A percentile compares a stretch with the other conserved stretches of the same genome.
These are phyloP conservation scores for Prunella strophiata DNA, from an alignment of 2,797 vertebrate genomes.

Conservation along the genomic window DNA sequence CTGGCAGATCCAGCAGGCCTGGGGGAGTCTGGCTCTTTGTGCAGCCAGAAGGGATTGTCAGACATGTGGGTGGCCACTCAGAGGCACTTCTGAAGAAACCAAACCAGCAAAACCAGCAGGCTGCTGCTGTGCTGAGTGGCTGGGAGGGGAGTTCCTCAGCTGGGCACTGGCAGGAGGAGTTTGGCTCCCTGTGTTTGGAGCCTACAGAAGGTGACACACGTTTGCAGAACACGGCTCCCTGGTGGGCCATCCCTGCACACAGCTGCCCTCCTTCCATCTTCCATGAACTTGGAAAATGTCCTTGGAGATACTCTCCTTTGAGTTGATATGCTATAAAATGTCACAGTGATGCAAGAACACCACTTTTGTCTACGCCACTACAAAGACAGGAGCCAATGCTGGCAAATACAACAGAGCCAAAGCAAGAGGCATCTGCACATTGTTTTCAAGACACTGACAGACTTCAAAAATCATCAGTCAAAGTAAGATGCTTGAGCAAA, in stretches of 20 bases:
- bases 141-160: background rate
- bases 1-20: rapidly evolving
- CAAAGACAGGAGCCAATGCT: background rate
- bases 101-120: background rate
- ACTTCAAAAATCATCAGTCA: background rate
- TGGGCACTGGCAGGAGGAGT: background rate
- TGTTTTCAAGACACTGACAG: background rate
- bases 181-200: background rate
- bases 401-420: background rate
- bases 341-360: background rate
- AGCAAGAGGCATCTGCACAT: background rate
- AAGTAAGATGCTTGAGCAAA: background rate
- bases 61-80: background rate
- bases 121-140: background rate
- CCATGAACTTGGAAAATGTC: background rate
- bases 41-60: rapidly evolving
- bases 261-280: background rate
- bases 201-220: rapidly evolving
- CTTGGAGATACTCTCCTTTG: background rate
- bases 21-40: background rate
- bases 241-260: background rate
- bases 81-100: background rate
- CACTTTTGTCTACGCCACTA: background rate
- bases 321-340: background rate
- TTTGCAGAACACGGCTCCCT: rapidly evolving